These are phyloP conservation scores for Phoxinus phoxinus DNA, from an alignment of 2,113 vertebrate species.

Conservation along the genomic window DNA sequence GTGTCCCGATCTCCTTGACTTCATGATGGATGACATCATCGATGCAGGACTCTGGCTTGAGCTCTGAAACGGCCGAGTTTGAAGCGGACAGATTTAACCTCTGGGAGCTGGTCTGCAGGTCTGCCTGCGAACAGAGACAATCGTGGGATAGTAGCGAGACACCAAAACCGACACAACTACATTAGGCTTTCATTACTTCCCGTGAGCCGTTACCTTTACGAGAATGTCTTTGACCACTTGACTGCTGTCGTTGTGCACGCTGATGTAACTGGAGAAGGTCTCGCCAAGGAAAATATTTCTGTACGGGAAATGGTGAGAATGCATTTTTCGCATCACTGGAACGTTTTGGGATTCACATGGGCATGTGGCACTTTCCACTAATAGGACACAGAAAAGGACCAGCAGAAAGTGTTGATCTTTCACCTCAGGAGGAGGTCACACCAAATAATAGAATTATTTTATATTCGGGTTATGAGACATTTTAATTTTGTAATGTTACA, in stretches of 20 bases:
- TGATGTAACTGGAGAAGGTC: constrained; percentile 98
- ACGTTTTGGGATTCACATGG: background rate
- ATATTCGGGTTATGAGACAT: background rate
- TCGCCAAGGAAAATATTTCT: constrained; percentile 98
- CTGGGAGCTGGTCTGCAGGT: constrained; percentile 98
- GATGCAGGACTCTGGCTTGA: constrained; percentile 94
- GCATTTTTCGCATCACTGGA: background rate
- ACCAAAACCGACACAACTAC: background rate
- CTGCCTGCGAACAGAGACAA: constrained; percentile 79
- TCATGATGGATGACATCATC: constrained; percentile 99
- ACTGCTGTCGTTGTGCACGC: constrained; percentile 96
- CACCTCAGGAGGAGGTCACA: background rate
- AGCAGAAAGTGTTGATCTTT: background rate
- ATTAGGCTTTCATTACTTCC: too few relatives aligned
- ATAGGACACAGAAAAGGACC: background rate
- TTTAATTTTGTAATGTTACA: background rate
- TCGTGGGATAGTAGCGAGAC: background rate
- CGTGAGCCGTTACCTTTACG: constrained; percentile 85
- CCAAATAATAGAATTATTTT: background rate
- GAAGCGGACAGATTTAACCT: constrained; percentile 96
- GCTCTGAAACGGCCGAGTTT: constrained; percentile 89
- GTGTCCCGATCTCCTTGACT: constrained; percentile 98
- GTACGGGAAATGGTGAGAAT: constrained; percentile 40
- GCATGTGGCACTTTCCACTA: background rate
- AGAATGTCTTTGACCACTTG: constrained; percentile 96